Base-by-base conservation (phyloP, 2,797 vertebrate genomes). In the Pteronotus mesoamericanus region DNA sequence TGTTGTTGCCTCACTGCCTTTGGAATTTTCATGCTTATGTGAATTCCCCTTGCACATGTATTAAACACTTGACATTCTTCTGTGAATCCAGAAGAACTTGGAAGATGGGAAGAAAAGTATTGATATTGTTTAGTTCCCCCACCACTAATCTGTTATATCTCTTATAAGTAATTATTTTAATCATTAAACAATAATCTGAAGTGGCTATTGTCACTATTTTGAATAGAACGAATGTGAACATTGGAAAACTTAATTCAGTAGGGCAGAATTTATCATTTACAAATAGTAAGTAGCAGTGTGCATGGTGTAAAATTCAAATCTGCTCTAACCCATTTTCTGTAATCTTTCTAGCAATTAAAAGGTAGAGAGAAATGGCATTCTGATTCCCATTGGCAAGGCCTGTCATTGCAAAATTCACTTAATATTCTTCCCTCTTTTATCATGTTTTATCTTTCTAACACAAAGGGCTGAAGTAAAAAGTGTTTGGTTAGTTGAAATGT, bases 161-260 rank as follows among this genome's bases (percentile, higher is more conserved):
- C 91, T 85, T 80, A 59, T 12, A 94, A 83, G 57, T 94, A 94
- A 77, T 78, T 61, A 32, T 29, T 66, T 96, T 74, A 57, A 82
- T 48, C 10, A 7, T 89, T 57, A 72, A 92, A 55, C 5, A 55
- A 61, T 66, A 2, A 16, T 46, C 5, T 57, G 37, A 55, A 75
- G 8, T 69, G 37, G 15, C 5, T 72, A 39, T 71, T 83, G 3
- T 84, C 16, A 57, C 24, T 42, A 3, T 89, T 80, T 83, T 69
- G 83, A 59, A 34, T 42, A 85, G n/a, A 78, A 68, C 48, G 10
- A 59, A 37, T 61, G 1, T 64, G 26, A 64, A 29, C 37, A 22
- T 5, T 34, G 14, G 10, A 92, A 80, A 53, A 16, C 16, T 77
- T 71, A 39, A 61, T 44, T 69, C 57, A 42, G 3, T 10, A 37